phyloP scores from a whole-genome alignment of 2,113 vertebrate species.

The Narcine bancroftii region DNA sequence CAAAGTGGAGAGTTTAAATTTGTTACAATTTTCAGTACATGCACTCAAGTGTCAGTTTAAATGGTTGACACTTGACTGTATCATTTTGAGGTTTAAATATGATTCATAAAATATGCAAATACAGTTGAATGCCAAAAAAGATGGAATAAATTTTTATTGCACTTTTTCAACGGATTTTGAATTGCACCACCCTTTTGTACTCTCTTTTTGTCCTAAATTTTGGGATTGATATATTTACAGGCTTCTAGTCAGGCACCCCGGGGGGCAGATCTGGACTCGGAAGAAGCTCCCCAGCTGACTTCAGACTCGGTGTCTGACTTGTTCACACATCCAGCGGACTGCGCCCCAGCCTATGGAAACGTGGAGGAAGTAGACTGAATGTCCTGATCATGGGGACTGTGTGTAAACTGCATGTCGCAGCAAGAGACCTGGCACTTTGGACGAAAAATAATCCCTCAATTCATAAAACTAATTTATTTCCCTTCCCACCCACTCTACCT shows the following conservation, averaged over 20 bases:
- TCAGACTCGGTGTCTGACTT: constrained; percentile 67
- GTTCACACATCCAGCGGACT: constrained; percentile 61
- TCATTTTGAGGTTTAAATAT: constrained; percentile 21
- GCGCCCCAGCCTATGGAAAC: constrained; percentile 85
- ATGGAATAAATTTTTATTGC: constrained; percentile 21
- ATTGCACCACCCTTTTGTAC: constrained; percentile 8
- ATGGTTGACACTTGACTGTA: neutral
- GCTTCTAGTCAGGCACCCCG: constrained; percentile 74
- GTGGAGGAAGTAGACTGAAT: constrained; percentile 92
- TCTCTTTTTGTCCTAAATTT: constrained; percentile 29
- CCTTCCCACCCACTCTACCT: neutral
- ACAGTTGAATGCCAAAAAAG: neutral
- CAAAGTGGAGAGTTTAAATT: constrained; percentile 1
- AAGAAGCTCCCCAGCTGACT: constrained; percentile 69
- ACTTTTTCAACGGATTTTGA: constrained; percentile 29
- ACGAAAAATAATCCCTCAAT: constrained; percentile 10
- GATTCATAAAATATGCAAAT: neutral
- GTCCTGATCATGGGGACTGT: constrained; percentile 13
- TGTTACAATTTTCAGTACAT: neutral
- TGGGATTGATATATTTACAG: constrained; percentile 75
- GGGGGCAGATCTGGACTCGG: constrained; percentile 69
- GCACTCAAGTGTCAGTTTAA: neutral
- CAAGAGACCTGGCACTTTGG: constrained; percentile 34
- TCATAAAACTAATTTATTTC: constrained; percentile 34
- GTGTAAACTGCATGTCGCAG: constrained; percentile 31